Conservation (phyloP, 37 sponge, comb jelly and placozoan genomes). For the Geodia barretti region DNA sequence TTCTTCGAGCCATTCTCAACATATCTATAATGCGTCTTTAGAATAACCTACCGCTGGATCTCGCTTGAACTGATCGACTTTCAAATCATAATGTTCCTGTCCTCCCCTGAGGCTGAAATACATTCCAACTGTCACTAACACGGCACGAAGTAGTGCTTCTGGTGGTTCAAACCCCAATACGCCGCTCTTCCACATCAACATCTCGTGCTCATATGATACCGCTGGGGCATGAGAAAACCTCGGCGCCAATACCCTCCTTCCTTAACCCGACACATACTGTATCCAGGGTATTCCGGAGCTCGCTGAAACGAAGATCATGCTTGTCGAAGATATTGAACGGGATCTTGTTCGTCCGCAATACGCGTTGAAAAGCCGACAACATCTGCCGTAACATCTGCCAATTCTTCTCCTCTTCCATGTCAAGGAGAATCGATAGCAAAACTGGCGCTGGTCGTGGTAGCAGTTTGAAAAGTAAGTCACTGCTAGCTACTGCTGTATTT, state of each 20-base stretch:
- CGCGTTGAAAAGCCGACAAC: background rate
- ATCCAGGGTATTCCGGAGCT: background rate
- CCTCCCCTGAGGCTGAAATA: background rate
- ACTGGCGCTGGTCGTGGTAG: background rate
- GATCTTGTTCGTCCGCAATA: background rate
- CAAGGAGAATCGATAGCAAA: background rate
- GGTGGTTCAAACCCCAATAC: conserved; percentile 18
- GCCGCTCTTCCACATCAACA: conserved; percentile 26
- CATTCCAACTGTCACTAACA: conserved; percentile 7
- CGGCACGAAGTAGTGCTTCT: conserved; percentile 1
- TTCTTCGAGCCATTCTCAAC: background rate
- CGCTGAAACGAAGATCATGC: background rate
- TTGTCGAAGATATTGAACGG: conserved; percentile 12
- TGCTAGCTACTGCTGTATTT: too few relatives aligned
- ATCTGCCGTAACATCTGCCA: background rate
- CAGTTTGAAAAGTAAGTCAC: too few relatives aligned
- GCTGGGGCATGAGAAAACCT: conserved; percentile 1
- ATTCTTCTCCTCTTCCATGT: too few relatives aligned
- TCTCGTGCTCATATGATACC: background rate
- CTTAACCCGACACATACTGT: conserved; percentile 5
- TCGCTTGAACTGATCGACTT: background rate
- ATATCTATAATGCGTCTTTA: background rate
- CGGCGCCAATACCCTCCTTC: conserved; percentile 3
- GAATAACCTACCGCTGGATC: background rate
- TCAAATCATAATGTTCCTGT: background rate